phyloP scores from a whole-genome alignment of 2,113 vertebrate species.

The Chaenocephalus aceratus region DNA sequence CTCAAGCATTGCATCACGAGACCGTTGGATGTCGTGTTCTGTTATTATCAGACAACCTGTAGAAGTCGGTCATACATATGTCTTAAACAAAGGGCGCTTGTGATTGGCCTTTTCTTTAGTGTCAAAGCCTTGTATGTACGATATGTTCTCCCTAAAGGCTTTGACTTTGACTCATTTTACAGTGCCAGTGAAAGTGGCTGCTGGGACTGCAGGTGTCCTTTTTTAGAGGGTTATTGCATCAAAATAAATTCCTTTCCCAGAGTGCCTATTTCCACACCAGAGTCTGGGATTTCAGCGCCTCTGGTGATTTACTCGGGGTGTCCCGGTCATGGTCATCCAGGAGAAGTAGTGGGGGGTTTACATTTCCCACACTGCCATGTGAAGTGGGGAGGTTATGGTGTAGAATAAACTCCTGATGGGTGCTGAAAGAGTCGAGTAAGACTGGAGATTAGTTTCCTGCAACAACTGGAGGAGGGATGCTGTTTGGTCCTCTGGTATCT shows the following conservation, averaged over 20 bases:
- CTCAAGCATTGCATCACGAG: constrained; percentile 42
- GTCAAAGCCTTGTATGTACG: constrained; percentile 12
- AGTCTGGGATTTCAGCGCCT: constrained; percentile 77
- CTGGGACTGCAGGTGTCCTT: constrained; percentile 64
- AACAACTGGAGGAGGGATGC: constrained; percentile 23
- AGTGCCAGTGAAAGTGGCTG: constrained; percentile 35
- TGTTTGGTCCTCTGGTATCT: neutral
- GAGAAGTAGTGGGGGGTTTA: constrained; percentile 53
- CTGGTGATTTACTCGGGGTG: constrained; percentile 75
- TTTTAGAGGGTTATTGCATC: constrained; percentile 64
- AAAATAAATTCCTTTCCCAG: constrained; percentile 79
- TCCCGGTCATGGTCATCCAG: constrained; percentile 70
- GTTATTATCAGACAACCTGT: constrained; percentile 16
- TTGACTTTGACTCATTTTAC: constrained; percentile 32
- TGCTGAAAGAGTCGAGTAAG: constrained; percentile 60
- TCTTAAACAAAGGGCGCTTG: constrained; percentile 27
- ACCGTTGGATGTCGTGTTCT: constrained; percentile 10
- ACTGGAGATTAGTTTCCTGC: constrained; percentile 31
- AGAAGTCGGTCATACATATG: neutral
- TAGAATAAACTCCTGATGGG: constrained; percentile 51
- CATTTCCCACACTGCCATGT: constrained; percentile 69
- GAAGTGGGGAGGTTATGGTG: constrained; percentile 48
- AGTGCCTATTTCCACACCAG: constrained; percentile 72
- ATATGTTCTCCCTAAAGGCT: constrained; percentile 15
- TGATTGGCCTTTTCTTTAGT: constrained; percentile 9